phyloP scores from a whole-genome alignment of 2,888 invertebrate genomes.

The Parascotia fuliginaria region DNA sequence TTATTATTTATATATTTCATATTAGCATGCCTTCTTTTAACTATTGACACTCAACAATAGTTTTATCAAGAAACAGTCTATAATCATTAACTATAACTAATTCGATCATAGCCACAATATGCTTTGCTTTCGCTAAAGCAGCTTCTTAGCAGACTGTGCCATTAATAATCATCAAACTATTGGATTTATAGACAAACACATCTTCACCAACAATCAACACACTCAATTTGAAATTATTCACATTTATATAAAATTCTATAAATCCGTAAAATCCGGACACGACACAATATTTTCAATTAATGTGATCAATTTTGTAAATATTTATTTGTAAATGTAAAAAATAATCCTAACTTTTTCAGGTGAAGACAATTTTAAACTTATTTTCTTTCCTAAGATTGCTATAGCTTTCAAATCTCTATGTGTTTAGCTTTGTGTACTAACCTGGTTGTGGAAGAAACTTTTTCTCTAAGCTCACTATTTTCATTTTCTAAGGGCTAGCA shows the following conservation, averaged over 20 bases:
- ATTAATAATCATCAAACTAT: constrained; percentile 40
- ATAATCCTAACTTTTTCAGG: constrained; percentile 74
- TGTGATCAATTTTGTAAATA: constrained; percentile 37
- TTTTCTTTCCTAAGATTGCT: constrained; percentile 51
- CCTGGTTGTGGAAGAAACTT: constrained; percentile 68
- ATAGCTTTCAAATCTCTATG: constrained; percentile 71
- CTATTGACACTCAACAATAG: constrained; percentile 38
- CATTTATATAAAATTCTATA: constrained; percentile 16
- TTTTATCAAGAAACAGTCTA: constrained; percentile 60
- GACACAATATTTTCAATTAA: constrained; percentile 35
- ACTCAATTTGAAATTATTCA: constrained; percentile 40
- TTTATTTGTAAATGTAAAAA: constrained; percentile 43
- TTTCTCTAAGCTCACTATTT: constrained; percentile 29
- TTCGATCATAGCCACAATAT: constrained; percentile 42
- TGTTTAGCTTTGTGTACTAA: constrained; percentile 80
- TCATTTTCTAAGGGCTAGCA: constrained; percentile 17
- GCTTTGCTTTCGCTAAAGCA: constrained; percentile 79
- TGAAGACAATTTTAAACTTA: constrained; percentile 55
- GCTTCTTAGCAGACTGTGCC: constrained; percentile 68
- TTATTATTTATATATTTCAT: constrained; percentile 39
- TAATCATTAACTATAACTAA: constrained; percentile 40
- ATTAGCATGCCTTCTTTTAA: constrained; percentile 52
- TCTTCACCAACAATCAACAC: constrained; percentile 43
- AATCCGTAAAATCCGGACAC: constrained; percentile 43
- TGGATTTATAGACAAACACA: constrained; percentile 34